Conservation (phyloP, 2,888 invertebrate species). For the Chloroclysta siterata region DNA sequence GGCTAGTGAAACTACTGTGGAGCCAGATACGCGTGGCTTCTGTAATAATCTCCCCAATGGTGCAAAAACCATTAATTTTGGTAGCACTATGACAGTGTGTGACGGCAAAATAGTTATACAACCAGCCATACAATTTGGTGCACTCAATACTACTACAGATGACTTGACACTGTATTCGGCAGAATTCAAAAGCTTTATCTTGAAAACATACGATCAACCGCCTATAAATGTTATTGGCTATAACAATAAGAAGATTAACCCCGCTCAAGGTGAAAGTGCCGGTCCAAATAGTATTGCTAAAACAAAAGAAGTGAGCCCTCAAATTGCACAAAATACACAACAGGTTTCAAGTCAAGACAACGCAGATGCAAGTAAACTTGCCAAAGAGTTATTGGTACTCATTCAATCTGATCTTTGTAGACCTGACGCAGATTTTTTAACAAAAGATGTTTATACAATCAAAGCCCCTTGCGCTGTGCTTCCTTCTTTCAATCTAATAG, state of each 20-base stretch:
- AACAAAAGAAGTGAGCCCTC: neutral
- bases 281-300: neutral
- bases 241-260: neutral
- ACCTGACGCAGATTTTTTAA: neutral
- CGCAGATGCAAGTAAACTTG: slow-evolving; percentile 6
- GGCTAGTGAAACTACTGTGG: neutral
- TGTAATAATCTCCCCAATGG: neutral
- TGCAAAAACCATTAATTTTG: neutral
- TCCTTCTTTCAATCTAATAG: neutral
- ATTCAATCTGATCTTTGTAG: slow-evolving; percentile 1
- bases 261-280: neutral
- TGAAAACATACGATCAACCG: neutral
- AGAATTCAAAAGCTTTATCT: slow-evolving; percentile 10
- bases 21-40: neutral
- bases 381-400: slow-evolving; percentile 15
- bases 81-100: slow-evolving; percentile 1
- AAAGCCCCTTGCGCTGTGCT: neutral
- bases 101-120: slow-evolving; percentile 14
- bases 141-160: neutral
- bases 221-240: neutral
- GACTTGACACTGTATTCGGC: neutral
- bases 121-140: slow-evolving; percentile 4
- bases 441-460: neutral
- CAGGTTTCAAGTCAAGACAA: neutral
- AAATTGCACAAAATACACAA: neutral